These are phyloP conservation scores for Mugil cephalus DNA, from an alignment of 2,113 vertebrate species.

Conservation along the genomic window DNA sequence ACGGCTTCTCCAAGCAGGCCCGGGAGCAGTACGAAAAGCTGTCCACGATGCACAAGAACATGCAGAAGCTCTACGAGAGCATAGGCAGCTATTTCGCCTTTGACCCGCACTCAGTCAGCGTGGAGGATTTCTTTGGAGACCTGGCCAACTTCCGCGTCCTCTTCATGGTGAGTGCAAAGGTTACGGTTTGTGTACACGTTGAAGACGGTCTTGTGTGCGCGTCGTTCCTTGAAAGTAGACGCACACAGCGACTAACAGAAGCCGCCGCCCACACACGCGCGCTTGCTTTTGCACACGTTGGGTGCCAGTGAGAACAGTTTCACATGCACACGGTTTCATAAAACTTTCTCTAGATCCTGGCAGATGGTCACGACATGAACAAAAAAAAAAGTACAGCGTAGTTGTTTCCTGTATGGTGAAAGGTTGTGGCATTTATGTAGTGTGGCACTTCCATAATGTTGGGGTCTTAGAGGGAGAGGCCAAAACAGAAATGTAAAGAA, in stretches of 20 bases:
- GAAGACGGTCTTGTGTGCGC: neutral
- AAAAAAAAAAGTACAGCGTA: slow-evolving; percentile 4
- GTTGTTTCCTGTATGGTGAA: slow-evolving; percentile 7
- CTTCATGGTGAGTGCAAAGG: slow-evolving; percentile 91
- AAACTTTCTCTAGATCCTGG: slow-evolving; percentile 4
- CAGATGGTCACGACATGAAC: slow-evolving; percentile 12
- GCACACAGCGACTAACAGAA: slow-evolving; percentile 11
- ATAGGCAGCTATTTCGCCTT: slow-evolving; percentile 94
- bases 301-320: slow-evolving; percentile 31
- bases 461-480: neutral
- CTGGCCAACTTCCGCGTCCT: slow-evolving; percentile 91
- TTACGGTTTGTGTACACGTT: neutral
- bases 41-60: slow-evolving; percentile 95
- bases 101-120: slow-evolving; percentile 88
- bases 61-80: slow-evolving; percentile 94
- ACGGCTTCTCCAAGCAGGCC: slow-evolving; percentile 93
- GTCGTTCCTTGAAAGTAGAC: neutral
- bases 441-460: neutral
- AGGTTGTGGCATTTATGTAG: neutral
- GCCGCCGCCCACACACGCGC: slow-evolving; percentile 37
- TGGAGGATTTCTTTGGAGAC: slow-evolving; percentile 97
- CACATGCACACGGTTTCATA: neutral
- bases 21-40: slow-evolving; percentile 96
- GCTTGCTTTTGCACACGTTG: slow-evolving; percentile 18
- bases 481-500: neutral